Evolutionary conservation across 2,888 invertebrate species (phyloP).

Genomic region (Idaea biselata): DNA sequence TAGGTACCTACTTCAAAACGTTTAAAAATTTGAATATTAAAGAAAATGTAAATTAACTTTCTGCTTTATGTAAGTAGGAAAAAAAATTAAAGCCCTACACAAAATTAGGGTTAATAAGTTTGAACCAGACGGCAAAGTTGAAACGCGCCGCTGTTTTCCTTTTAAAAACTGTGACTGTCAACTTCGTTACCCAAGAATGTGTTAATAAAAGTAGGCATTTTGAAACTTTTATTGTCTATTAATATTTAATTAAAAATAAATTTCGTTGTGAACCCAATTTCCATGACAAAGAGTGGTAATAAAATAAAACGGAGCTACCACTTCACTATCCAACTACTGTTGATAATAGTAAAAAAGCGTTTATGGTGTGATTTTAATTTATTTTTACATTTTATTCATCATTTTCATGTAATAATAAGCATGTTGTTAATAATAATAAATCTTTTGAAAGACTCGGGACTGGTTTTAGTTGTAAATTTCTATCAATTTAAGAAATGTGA

Average conservation of each 20-base stretch:
- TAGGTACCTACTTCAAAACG: not conserved
- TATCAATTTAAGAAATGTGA: constrained; percentile 10
- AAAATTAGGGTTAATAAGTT: constrained; percentile 1
- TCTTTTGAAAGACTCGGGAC: constrained; percentile 21
- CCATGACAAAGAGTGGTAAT: constrained; percentile 28
- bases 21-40: not conserved
- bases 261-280: constrained; percentile 20
- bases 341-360: constrained; percentile 25
- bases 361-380: constrained; percentile 31
- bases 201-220: constrained; percentile 1
- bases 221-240: not conserved
- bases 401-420: constrained; percentile 27
- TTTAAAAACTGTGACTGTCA: not conserved
- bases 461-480: constrained; percentile 13
- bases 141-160: not conserved
- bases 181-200: not conserved
- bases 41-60: not conserved
- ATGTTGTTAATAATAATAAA: constrained; percentile 23
- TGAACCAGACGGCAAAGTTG: not conserved
- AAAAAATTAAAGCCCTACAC: not conserved
- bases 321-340: constrained; percentile 25
- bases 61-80: not conserved
- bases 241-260: constrained; percentile 23
- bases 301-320: constrained; percentile 27
- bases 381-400: constrained; percentile 28